Evolutionary conservation across 2,888 invertebrate species (phyloP).

Genomic region (Maniola hyperantus): DNA sequence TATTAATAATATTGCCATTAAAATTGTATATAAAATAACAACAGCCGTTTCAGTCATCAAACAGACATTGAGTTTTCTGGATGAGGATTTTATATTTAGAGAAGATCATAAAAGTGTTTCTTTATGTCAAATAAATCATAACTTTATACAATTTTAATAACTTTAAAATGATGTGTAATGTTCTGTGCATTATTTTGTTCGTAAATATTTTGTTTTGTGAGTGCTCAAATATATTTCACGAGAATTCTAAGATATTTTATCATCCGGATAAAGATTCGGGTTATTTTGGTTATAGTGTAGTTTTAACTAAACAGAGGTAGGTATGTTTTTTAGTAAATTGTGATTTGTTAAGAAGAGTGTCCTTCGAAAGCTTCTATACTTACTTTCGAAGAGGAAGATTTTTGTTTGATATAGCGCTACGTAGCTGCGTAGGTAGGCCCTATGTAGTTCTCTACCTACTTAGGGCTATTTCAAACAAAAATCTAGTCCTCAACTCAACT

Average conservation of each 20-base stretch:
- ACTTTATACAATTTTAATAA: background rate
- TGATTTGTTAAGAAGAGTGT: too few relatives aligned
- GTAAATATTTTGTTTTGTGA: slow-evolving; percentile 20
- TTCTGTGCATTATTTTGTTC: slow-evolving; percentile 19
- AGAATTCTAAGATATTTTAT: slow-evolving; percentile 56
- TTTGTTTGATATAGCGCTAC: too few relatives aligned
- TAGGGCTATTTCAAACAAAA: too few relatives aligned
- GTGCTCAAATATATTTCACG: slow-evolving; percentile 55
- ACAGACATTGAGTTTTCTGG: background rate
- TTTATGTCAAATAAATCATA: background rate
- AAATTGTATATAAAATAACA: background rate
- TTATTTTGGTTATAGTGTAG: slow-evolving; percentile 64
- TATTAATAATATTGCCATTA: background rate
- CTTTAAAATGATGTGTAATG: slow-evolving; percentile 8
- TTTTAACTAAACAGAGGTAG: slow-evolving; percentile 44
- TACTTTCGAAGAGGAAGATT: too few relatives aligned
- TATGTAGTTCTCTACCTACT: too few relatives aligned
- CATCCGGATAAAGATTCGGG: slow-evolving; percentile 48
- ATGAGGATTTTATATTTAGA: background rate
- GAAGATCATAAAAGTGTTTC: background rate
- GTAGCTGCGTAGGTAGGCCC: too few relatives aligned
- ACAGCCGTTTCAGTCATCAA: background rate
- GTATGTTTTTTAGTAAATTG: too few relatives aligned
- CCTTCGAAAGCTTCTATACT: too few relatives aligned
- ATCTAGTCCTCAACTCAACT: too few relatives aligned